Evolutionary conservation across 2,888 invertebrate genomes (phyloP).

Genomic region (Calameuta idolon): DNA sequence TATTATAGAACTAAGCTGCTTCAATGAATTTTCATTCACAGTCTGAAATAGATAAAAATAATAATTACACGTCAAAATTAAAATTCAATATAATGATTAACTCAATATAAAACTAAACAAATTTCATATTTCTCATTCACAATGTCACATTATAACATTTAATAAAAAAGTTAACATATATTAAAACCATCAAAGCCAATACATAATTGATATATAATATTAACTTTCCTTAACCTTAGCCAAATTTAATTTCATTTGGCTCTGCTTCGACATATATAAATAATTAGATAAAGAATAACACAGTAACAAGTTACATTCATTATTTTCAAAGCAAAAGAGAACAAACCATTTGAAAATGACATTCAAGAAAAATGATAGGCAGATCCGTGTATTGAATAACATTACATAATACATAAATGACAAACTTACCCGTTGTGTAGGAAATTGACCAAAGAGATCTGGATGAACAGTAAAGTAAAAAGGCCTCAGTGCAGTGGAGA

Average conservation of each 20-base stretch:
- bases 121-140: too few relatives aligned
- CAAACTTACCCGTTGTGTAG: constrained; percentile 82
- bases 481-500: constrained; percentile 90
- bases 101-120: too few relatives aligned
- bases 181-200: too few relatives aligned
- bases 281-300: too few relatives aligned
- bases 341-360: too few relatives aligned
- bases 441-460: constrained; percentile 93
- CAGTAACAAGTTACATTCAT: too few relatives aligned
- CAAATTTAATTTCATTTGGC: background rate
- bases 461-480: constrained; percentile 97
- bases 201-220: too few relatives aligned
- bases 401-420: background rate
- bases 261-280: too few relatives aligned
- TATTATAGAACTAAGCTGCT: constrained; percentile 86
- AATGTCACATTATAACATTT: too few relatives aligned
- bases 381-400: background rate
- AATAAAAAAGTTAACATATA: too few relatives aligned
- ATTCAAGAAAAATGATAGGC: background rate
- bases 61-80: background rate
- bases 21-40: constrained; percentile 90
- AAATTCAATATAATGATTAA: too few relatives aligned
- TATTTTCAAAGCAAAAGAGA: too few relatives aligned
- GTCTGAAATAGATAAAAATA: constrained; percentile 70
- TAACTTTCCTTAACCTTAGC: background rate